Evolutionary conservation across 2,888 invertebrate genomes (phyloP), one percentile per base, ranked within the genome.

Genomic region (Amphipoea lucens): DNA sequence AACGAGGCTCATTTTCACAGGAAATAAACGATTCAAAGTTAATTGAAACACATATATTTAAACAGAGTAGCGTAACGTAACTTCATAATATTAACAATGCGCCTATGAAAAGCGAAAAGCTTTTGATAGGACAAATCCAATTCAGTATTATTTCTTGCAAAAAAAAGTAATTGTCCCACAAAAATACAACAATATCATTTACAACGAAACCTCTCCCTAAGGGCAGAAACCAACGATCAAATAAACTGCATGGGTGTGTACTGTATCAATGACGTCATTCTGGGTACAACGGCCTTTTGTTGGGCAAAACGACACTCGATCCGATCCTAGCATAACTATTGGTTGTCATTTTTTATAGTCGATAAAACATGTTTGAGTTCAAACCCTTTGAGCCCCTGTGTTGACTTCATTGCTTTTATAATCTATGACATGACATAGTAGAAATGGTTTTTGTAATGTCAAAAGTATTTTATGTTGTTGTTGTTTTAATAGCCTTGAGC

Each of bases 181-280:
- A 71, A 70, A 72, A 65, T 65, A 62, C 29, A 63, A 54, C 48
- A 67, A 68, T 73, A 69, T 42, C 51, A 66, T 70, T 69, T 79
- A 68, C 71, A 81, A 57, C 5, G 11, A 73, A 63, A 57, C 14
- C 29, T 74, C 14, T 36, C 36, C 48, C 54, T 1, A 40, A 71
- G 23, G 67, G 14, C 29, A 66, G 40, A 66, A 84, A 57, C 69
- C 40, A 40, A 62, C 71, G 51, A 57, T 71, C 62, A 57, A n/a
- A 63, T 71, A 82, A 82, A 83, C 71, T 86, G 75, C 62, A 82
- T 57, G 82, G 86, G 86, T 60, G 63, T 86, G 82, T 40, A 78
- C 57, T 67, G 65, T 71, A 70, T 69, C 81, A 81, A 85, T 85
- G 81, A 81, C 73, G 48, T 66, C 20, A 63, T 71, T 81, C 40